Evolutionary conservation across 92 coral and sea anemone species (phyloP).

Genomic region (Metridium senile): DNA sequence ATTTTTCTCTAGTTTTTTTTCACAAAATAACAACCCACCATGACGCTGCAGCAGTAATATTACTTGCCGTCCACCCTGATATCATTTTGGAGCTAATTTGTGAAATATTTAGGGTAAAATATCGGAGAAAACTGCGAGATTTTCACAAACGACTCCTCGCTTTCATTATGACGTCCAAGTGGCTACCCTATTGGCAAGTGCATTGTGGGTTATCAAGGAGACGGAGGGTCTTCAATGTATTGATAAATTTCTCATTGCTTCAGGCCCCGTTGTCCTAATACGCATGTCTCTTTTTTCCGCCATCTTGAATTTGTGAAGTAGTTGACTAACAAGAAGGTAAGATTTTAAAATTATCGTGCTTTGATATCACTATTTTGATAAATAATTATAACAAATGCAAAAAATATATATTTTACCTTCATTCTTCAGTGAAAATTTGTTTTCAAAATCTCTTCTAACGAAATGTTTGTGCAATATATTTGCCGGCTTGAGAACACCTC

Average conservation of each 20-base stretch:
- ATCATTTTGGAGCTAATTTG: slow-evolving; percentile 61
- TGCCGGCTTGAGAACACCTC: neutral
- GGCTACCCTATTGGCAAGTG: slow-evolving; percentile 17
- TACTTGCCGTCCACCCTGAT: slow-evolving; percentile 78
- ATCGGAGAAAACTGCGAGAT: slow-evolving; percentile 16
- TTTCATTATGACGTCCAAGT: slow-evolving; percentile 33
- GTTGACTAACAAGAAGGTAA: slow-evolving; percentile 16
- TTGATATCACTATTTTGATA: neutral
- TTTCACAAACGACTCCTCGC: neutral
- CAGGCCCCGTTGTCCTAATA: slow-evolving; percentile 15
- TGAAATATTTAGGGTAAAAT: slow-evolving; percentile 5
- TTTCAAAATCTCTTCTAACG: neutral
- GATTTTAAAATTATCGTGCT: neutral
- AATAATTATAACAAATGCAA: neutral
- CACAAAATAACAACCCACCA: slow-evolving; percentile 69
- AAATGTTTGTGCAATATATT: neutral
- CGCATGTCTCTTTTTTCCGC: slow-evolving; percentile 53
- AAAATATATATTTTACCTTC: neutral
- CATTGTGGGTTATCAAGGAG: slow-evolving; percentile 58
- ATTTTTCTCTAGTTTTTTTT: neutral
- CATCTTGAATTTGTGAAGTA: slow-evolving; percentile 52
- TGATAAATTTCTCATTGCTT: neutral
- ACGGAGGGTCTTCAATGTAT: slow-evolving; percentile 64
- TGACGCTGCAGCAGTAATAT: slow-evolving; percentile 84
- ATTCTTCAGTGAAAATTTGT: neutral